A percentile compares a stretch with the other conserved stretches of the same genome.
Evolutionary conservation across 2,888 invertebrate species (phyloP).

Genomic region (Zaprionus bogoriensis): DNA sequence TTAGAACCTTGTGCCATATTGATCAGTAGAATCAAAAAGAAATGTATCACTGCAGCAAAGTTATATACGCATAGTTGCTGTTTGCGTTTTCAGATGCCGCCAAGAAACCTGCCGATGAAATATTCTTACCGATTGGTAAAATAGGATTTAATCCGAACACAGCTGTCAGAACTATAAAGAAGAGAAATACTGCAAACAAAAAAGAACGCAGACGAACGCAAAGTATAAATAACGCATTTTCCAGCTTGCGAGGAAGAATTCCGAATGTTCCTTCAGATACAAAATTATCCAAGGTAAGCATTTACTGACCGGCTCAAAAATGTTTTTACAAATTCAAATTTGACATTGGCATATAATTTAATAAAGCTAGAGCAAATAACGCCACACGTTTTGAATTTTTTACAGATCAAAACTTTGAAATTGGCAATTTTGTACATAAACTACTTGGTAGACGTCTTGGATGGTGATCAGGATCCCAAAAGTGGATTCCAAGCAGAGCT

Average conservation of each 20-base stretch:
- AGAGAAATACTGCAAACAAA: slow-evolving; percentile 95
- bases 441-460: slow-evolving; percentile 94
- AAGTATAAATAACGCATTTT: slow-evolving; percentile 97
- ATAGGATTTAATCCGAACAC: slow-evolving; percentile 73
- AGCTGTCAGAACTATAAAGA: slow-evolving; percentile 85
- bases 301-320: too few species aligned
- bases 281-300: slow-evolving; percentile 93
- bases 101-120: slow-evolving; percentile 66
- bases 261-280: slow-evolving; percentile 98
- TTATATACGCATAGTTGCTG: too few species aligned
- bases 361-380: background rate
- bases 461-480: slow-evolving; percentile 92
- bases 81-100: slow-evolving; percentile 58
- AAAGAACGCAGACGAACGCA: slow-evolving; percentile 96
- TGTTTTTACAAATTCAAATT: too few species aligned
- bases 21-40: too few species aligned
- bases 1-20: too few species aligned
- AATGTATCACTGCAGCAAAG: too few species aligned
- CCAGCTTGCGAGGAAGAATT: slow-evolving; percentile 95
- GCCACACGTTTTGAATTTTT: too few species aligned
- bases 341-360: too few species aligned
- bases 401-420: slow-evolving; percentile 95
- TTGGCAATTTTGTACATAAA: slow-evolving; percentile 96
- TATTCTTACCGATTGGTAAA: slow-evolving; percentile 63
- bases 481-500: slow-evolving; percentile 95